A percentile compares a stretch with the other conserved stretches of the same genome.
Conservation (phyloP, 2,888 invertebrate genomes). For the Agrotis clavis region DNA sequence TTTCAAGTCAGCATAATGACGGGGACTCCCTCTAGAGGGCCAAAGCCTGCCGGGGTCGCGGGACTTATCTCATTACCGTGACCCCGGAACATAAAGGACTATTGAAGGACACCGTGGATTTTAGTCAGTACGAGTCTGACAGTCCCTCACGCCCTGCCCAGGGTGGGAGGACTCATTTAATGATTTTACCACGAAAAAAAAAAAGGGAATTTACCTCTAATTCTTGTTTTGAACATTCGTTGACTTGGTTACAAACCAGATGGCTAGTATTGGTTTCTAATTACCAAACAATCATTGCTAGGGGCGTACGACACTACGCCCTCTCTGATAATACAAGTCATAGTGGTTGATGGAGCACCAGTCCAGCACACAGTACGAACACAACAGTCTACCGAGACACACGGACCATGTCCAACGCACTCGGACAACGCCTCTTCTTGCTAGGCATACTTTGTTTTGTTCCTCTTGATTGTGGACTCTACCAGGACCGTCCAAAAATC, state of each 20-base stretch:
- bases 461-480: constrained; percentile 90
- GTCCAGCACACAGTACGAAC: constrained; percentile 51
- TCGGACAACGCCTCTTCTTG: constrained; percentile 70
- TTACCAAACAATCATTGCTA: constrained; percentile 23
- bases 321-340: constrained; percentile 41
- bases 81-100: no score
- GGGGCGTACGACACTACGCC: constrained; percentile 62
- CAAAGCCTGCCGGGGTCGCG: no score
- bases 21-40: no score
- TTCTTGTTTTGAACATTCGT: no score
- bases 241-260: constrained; percentile 32
- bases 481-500: constrained; percentile 91
- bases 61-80: no score
- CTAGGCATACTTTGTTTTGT: constrained; percentile 67
- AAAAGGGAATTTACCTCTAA: no score
- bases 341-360: not conserved
- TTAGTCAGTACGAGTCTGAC: no score
- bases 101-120: no score
- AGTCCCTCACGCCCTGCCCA: no score
- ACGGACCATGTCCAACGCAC: constrained; percentile 76
- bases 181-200: no score
- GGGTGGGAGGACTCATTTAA: no score
- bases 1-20: no score
- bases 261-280: constrained; percentile 39
- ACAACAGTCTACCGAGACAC: constrained; percentile 50